These are phyloP conservation scores for Micrasema minimum DNA, from an alignment of 1,140 invertebrate genomes.

Conservation along the genomic window DNA sequence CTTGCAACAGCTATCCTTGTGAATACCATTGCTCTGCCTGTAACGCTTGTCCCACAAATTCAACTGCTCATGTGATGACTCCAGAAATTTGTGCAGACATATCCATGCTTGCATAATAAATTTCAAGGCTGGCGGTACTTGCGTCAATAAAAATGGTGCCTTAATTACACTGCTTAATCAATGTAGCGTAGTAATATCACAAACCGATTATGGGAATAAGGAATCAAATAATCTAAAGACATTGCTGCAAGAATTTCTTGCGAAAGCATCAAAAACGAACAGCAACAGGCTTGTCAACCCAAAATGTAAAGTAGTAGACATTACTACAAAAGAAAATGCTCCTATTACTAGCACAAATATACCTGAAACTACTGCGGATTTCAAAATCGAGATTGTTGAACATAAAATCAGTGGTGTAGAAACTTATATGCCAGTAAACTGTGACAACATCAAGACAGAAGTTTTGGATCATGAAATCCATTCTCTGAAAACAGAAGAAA, in stretches of 20 bases:
- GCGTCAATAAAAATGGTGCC: not conserved
- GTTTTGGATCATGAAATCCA: too few species aligned
- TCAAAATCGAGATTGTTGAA: too few species aligned
- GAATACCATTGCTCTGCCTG: not conserved
- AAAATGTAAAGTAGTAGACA: not conserved
- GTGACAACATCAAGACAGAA: too few species aligned
- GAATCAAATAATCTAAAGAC: not conserved
- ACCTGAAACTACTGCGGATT: too few species aligned
- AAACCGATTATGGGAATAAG: not conserved
- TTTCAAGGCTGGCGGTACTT: not conserved
- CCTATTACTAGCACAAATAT: too few species aligned
- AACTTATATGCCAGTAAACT: too few species aligned
- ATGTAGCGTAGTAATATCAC: not conserved
- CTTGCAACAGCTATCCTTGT: not conserved
- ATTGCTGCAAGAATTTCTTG: not conserved
- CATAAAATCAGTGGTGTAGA: too few species aligned
- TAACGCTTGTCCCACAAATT: not conserved
- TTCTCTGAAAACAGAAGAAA: too few species aligned
- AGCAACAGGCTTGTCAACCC: not conserved
- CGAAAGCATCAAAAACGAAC: not conserved
- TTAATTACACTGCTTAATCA: not conserved
- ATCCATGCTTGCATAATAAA: slow-evolving; percentile 1
- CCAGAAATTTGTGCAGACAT: not conserved
- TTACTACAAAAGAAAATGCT: too few species aligned
- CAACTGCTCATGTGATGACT: not conserved